Evolutionary conservation across 2,888 invertebrate species (phyloP).

Genomic region (Sisyra terminalis): DNA sequence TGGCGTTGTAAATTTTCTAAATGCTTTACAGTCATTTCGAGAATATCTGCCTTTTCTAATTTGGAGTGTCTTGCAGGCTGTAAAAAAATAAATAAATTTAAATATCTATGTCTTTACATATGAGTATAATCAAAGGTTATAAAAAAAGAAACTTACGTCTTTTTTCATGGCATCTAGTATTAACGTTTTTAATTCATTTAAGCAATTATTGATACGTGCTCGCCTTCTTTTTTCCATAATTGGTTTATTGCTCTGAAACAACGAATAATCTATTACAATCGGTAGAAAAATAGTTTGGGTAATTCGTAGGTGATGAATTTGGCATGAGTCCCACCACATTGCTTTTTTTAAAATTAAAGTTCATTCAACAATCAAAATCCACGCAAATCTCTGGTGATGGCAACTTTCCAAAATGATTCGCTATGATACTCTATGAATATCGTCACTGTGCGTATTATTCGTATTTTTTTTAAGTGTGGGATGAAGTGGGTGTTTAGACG

Average conservation of each 20-base stretch:
- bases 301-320: too few relatives aligned
- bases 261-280: background rate
- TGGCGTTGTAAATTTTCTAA: constrained; percentile 78
- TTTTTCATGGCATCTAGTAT: constrained; percentile 74
- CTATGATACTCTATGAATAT: too few relatives aligned
- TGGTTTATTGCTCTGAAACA: constrained; percentile 73
- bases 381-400: too few relatives aligned
- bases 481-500: too few relatives aligned
- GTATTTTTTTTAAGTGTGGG: too few relatives aligned
- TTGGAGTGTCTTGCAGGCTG: constrained; percentile 88
- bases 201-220: constrained; percentile 77
- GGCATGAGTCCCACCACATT: too few relatives aligned
- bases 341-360: too few relatives aligned
- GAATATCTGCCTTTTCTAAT: constrained; percentile 88
- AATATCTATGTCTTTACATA: too few relatives aligned
- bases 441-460: too few relatives aligned
- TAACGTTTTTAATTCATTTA: constrained; percentile 73
- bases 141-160: constrained; percentile 52
- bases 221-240: constrained; percentile 85
- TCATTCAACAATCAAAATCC: too few relatives aligned
- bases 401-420: too few relatives aligned
- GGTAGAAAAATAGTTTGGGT: background rate
- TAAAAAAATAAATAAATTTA: constrained; percentile 20
- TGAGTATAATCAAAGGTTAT: too few relatives aligned
- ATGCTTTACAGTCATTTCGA: constrained; percentile 90